Conservation (phyloP, 1,140 invertebrate species). For the Procambarus virginalis region DNA sequence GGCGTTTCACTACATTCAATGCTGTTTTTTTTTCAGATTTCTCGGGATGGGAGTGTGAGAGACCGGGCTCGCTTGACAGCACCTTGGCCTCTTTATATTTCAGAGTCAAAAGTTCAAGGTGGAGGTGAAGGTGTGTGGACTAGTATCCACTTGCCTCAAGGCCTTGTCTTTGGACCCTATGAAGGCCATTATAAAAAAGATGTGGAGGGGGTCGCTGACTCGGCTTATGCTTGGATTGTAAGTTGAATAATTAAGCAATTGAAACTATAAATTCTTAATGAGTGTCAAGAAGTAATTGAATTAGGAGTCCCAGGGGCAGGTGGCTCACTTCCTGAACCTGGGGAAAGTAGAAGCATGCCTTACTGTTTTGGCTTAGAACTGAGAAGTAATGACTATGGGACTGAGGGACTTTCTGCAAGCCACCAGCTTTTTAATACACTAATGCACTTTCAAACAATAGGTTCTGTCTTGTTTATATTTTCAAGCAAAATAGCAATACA, state of each 20-base stretch:
- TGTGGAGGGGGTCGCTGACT: not conserved
- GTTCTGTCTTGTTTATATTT: no score
- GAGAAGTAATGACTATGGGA: no score
- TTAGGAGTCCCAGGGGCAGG: no score
- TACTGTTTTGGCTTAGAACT: no score
- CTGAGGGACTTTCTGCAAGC: no score
- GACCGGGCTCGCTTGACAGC: constrained; percentile 18
- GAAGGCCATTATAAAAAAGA: not conserved
- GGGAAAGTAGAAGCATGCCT: no score
- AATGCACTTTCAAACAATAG: no score
- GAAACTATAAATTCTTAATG: no score
- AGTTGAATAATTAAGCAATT: not conserved
- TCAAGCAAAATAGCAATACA: not conserved
- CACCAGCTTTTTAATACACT: no score
- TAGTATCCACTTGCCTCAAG: not conserved
- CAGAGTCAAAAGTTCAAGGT: constrained; percentile 9
- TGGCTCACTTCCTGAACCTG: no score
- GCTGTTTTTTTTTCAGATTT: not conserved
- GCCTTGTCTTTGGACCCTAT: constrained; percentile 32
- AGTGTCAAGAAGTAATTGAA: no score
- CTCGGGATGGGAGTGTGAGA: constrained; percentile 23
- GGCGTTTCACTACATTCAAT: no score
- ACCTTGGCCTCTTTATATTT: constrained; percentile 28
- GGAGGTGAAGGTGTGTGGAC: constrained; percentile 32
- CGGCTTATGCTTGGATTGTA: not conserved